Evolutionary conservation across 2,888 invertebrate genomes (phyloP), one percentile per base, ranked within the genome.

Genomic region (Belgica antarctica): DNA sequence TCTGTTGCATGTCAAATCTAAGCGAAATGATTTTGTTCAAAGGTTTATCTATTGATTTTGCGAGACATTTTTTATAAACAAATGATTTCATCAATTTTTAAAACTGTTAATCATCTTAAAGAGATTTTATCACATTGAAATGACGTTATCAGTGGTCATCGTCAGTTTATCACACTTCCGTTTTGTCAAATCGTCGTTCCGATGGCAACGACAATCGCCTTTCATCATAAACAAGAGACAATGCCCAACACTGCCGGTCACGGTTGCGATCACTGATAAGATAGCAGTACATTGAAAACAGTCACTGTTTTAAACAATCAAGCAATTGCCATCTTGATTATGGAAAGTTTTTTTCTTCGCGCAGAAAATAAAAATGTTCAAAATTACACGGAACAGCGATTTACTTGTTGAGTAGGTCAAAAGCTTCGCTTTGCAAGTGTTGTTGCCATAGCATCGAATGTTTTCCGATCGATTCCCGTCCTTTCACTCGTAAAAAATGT

Each of bases 321-420:
- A 41, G 8, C 41, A 41, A 10, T n/a, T n/a, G n/a, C n/a, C n/a
- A n/a, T n/a, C n/a, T n/a, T n/a, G n/a, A n/a, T n/a, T n/a, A n/a
- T n/a, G n/a, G 41, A 41, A 41, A 5, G 41, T 41, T 41, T 41
- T 3, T 41, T 5, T 31, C n/a, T n/a, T n/a, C n/a, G n/a, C n/a
- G n/a, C n/a, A n/a, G n/a, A n/a, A n/a, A n/a, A 31, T 10, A 41
- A 41, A 41, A 4, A 10, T 41, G 41, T 2, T 5, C 41, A 15
- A 41, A 41, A n/a, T 41, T 41, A n/a, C 41, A 41, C 41, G 41
- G n/a, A 3, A 31, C 31, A 4, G 31, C 41, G 41, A 10, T 41
- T 41, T 41, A 62, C 62, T 62, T 62, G 62, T 62, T 62, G 62
- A 62, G 62, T 62, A 62, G 62, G 62, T 62, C 62, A 34, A 36